A percentile compares a stretch with the other conserved stretches of the same genome.
Conservation (phyloP, 2,797 vertebrate genomes). For the Tangara arthus region DNA sequence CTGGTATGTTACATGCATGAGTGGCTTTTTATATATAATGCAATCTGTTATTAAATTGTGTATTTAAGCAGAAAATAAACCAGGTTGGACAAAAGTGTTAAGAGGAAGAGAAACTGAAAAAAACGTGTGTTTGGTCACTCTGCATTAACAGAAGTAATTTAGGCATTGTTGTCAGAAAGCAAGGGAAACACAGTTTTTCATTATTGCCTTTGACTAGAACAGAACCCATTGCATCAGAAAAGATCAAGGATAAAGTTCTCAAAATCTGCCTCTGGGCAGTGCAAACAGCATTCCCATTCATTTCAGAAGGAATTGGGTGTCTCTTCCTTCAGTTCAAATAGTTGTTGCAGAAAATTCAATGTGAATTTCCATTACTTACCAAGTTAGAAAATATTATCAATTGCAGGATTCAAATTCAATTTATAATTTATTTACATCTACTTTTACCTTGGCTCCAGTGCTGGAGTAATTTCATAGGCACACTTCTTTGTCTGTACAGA, state of each 20-base stretch:
- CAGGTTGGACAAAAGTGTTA: not conserved
- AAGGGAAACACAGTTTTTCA: not conserved
- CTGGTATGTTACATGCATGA: not conserved
- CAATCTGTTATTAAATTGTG: not conserved
- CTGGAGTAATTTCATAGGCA: not conserved
- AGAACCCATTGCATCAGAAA: conserved; percentile 15
- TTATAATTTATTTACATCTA: not conserved
- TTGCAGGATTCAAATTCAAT: not conserved
- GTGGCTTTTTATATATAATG: not conserved
- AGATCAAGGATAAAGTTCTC: not conserved
- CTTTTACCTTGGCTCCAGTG: not conserved
- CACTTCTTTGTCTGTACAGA: not conserved
- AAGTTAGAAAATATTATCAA: not conserved
- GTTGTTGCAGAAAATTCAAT: not conserved
- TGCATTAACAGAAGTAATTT: not conserved
- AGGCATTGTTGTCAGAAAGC: not conserved
- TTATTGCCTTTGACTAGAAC: not conserved
- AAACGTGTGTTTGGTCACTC: not conserved
- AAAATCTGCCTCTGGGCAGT: not conserved
- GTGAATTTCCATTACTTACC: not conserved
- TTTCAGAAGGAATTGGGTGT: not conserved
- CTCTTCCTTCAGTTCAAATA: not conserved
- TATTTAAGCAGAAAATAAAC: conserved; percentile 20
- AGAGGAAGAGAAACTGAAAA: not conserved
- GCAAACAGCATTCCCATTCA: not conserved